Conservation (phyloP, 2,113 vertebrate genomes). For the Gymnogyps californianus region DNA sequence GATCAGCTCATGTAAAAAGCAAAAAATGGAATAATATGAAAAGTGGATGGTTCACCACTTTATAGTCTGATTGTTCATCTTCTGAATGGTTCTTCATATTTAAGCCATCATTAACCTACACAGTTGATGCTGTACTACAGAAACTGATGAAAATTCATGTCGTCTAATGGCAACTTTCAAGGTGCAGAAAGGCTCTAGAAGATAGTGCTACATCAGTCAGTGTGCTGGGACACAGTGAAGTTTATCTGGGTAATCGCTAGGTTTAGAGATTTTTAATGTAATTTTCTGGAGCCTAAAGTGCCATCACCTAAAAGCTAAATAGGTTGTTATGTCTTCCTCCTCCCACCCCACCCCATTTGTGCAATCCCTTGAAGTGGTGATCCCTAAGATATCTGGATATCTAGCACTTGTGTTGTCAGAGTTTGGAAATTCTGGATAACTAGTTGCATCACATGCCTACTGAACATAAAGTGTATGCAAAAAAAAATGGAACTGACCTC, state of each 20-base stretch:
- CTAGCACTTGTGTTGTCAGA: neutral
- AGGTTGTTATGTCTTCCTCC: neutral
- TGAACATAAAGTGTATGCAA: neutral
- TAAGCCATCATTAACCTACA: neutral
- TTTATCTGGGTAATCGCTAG: neutral
- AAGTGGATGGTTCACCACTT: neutral
- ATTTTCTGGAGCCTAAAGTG: neutral
- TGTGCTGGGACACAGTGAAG: neutral
- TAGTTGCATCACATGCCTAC: fast-evolving
- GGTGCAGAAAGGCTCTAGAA: neutral
- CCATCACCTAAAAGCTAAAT: neutral
- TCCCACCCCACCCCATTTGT: neutral
- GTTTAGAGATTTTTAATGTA: neutral
- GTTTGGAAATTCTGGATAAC: neutral
- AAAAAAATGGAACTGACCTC: neutral
- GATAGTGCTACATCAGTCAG: neutral
- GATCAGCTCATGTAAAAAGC: neutral
- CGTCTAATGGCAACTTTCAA: neutral
- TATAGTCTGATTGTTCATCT: neutral
- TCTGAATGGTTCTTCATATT: neutral
- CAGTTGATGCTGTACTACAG: neutral
- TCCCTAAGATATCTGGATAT: neutral
- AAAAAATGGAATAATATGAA: neutral
- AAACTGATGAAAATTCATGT: neutral
- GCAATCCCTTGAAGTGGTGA: neutral